Evolutionary conservation across 2,888 invertebrate species (phyloP).

Genomic region (Synanthedon formicaeformis): DNA sequence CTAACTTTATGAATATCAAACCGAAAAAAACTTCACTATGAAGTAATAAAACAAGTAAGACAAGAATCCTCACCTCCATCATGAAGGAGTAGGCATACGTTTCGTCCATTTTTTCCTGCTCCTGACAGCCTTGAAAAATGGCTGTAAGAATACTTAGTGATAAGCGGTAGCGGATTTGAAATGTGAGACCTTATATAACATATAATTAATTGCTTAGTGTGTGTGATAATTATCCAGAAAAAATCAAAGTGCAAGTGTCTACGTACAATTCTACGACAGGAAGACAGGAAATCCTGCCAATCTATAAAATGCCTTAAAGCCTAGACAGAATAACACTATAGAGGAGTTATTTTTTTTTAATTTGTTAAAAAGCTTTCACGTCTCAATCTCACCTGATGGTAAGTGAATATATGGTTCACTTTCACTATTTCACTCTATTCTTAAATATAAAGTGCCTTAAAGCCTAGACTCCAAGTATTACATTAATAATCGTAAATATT

Average conservation of each 20-base stretch:
- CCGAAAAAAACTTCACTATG: background rate
- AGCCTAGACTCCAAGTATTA: too few relatives aligned
- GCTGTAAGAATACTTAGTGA: conserved; percentile 5
- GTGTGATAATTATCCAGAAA: background rate
- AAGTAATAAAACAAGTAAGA: conserved; percentile 2
- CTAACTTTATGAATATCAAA: background rate
- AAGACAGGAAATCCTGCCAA: too few relatives aligned
- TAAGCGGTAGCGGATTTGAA: background rate
- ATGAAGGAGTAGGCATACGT: conserved; percentile 17
- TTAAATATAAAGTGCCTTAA: too few relatives aligned
- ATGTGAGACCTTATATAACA: background rate
- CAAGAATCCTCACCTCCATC: conserved; percentile 7
- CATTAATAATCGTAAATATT: too few relatives aligned
- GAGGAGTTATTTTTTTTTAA: too few relatives aligned
- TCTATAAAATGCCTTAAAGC: too few relatives aligned
- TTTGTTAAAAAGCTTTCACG: too few relatives aligned
- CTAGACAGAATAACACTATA: too few relatives aligned
- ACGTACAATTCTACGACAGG: too few relatives aligned
- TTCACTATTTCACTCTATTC: too few relatives aligned
- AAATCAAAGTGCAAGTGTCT: background rate
- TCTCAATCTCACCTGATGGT: too few relatives aligned
- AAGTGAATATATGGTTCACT: too few relatives aligned
- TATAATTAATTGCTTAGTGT: background rate
- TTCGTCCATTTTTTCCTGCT: conserved; percentile 25
- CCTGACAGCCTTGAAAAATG: conserved; percentile 32